Base-by-base conservation (phyloP, 2,113 vertebrate species). In the Salminus brasiliensis region DNA sequence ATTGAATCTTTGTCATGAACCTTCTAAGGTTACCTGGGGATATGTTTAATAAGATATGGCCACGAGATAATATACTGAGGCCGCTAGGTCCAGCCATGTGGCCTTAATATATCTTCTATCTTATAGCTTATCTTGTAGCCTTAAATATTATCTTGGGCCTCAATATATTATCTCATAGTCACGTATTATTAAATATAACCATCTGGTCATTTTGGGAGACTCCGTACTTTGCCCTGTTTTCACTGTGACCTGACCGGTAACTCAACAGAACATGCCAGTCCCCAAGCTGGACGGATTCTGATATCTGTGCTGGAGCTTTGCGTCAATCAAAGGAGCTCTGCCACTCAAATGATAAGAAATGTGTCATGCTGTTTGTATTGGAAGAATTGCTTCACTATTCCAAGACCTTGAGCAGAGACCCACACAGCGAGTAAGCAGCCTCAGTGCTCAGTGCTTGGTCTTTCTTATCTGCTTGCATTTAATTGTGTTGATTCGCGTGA, bases 311-410 rank as follows among this genome's bases (percentile, higher is more conserved):
- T 27, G 15, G 45, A 68, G 76, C n/a, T 70, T 55, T n/a, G 10
- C 3, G 36, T 21, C 55, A 23, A 67, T 76, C 32, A 5, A 27
- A 53, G 79, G 23, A 74, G 52, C 55, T 49, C 49, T 67, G 68
- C 69, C 39, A 71, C 52, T 70, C 67, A 39, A 11, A 52, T 49
- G 70, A 16, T 79, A 79, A 72, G 68, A 21, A n/a, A 72, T 32
- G 63, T 79, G 77, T 72, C 52, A 65, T 21, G 41, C 71, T 60
- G 62, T 79, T 60, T 43, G 66, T 72, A 43, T 27, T 71, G 36
- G 49, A 30, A 21, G 68, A 23, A 62, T 71, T 49, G 71, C 23
- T 65, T 72, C 41, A 52, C 49, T 65, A 4, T 60, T 63, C 4
- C 15, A 32, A 79, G 69, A 72, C 55, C 77, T 52, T 72, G 60